Base-by-base conservation (phyloP, 2,797 vertebrate species). In the Pseudomugil tenellus region DNA sequence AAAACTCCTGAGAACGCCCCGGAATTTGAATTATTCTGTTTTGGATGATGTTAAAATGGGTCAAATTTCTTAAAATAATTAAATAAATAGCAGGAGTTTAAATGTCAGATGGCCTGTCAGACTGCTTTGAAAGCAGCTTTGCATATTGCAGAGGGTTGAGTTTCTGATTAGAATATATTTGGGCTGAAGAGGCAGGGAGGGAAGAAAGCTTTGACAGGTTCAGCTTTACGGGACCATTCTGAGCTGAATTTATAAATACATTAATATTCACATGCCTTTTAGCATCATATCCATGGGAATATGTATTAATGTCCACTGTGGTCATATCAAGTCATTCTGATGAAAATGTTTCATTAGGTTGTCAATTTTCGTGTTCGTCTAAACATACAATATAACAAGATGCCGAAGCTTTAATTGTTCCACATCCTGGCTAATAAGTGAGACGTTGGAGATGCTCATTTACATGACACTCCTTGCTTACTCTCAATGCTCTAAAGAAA, bases 41-140 rank as follows among this genome's bases (percentile, higher is more conserved):
- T 56, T 3, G 81, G 62, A 63, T 81, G 51, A 60, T 37, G 59
- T 70, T 82, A 58, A 34, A 72, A 60, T 29, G 23, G 56, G 63
- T 72, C 63, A 23, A 35, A 80, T 57, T 61, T 63, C 77, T 54
- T 65, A 9, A 73, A 84, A 67, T 72, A 41, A 57, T 29, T 56
- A 70, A 62, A 13, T 9, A 32, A 32, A 32, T 28, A 5, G 35
- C 25, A 1, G n/a, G 14, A 43, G 39, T 6, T 77, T 23, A 9
- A 48, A 71, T 77, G 73, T 58, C 74, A 63, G 59, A 71, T 28
- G 43, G 26, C 26, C 16, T 43, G 39, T 43, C 17, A 7, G 52
- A 66, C 69, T 61, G 28, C 53, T 59, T 43, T 57, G 9, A 67
- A 26, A 28, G 28, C 21, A 48, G 23, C 43, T 21, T 9, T 48